Conservation (phyloP, 2,797 vertebrate species). For the Denticeps clupeoides region DNA sequence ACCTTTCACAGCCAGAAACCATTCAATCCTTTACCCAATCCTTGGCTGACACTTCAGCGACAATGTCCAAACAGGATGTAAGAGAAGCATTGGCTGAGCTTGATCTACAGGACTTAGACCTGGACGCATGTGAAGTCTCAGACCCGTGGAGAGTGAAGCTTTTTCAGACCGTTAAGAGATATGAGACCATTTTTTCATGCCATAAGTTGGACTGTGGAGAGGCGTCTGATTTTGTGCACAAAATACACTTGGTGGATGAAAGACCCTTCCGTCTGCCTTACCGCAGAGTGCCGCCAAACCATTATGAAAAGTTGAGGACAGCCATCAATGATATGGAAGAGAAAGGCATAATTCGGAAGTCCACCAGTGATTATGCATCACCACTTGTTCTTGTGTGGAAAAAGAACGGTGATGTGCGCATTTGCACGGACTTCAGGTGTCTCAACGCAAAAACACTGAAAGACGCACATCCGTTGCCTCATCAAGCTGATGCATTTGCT, state of each 20-base stretch:
- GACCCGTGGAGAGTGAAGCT: slow-evolving; percentile 10
- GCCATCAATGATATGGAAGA: too few species aligned
- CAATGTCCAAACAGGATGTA: not conserved
- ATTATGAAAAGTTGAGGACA: too few species aligned
- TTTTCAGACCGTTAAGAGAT: slow-evolving; percentile 3
- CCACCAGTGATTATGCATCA: too few species aligned
- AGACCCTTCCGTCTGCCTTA: too few species aligned
- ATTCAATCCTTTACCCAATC: too few species aligned
- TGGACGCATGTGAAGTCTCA: slow-evolving; percentile 18
- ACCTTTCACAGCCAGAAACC: too few species aligned
- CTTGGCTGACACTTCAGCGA: too few species aligned
- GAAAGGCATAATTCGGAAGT: slow-evolving; percentile 1
- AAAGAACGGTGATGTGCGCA: not conserved
- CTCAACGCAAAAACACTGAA: slow-evolving; percentile 5
- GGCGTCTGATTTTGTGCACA: too few species aligned
- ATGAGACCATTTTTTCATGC: slow-evolving; percentile 22
- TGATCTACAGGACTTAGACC: slow-evolving; percentile 6
- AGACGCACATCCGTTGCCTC: slow-evolving; percentile 1
- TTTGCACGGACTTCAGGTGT: slow-evolving; percentile 1
- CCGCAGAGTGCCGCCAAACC: too few species aligned
- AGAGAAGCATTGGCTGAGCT: not conserved
- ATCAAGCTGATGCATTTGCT: not conserved
- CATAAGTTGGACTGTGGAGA: slow-evolving; percentile 27
- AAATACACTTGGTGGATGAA: too few species aligned
- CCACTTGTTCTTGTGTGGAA: too few species aligned